Base-by-base conservation (phyloP, 2,888 invertebrate species). In the Rosalia funebris region DNA sequence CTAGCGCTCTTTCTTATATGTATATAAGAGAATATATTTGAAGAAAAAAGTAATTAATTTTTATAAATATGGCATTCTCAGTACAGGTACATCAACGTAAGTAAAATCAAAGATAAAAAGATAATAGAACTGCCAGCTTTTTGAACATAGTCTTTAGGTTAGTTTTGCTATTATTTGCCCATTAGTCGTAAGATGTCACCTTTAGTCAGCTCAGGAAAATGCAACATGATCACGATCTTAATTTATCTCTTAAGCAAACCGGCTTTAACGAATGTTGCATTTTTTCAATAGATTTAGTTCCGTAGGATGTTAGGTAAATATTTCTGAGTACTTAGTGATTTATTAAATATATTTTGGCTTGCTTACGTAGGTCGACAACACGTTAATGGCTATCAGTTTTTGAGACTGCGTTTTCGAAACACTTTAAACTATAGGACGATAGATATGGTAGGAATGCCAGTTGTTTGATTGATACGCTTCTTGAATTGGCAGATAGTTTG, bases 71-170 rank as follows among this genome's bases (percentile, higher is more conserved):
- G 57, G 65, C 62, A 42, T 42, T 42, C 63, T 63, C 64, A 73
- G 73, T 71, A 67, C 73, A 73, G 71, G 63, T 73, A 66, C 73
- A 73, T 56, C 73, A 73, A 64, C 60, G 73, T 73, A 71, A 73
- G 73, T 73, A 73, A 62, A 62, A 20, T 41, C 31, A 11, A 41
- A 10, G 20, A 3, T 19, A 52, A 48, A 34, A 41, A 54, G 25
- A 37, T 20, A 31, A 60, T 57, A 66, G 62, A 34, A 16, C 31
- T 34, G 47, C 34, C 37, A 62, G 68, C 67, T 69, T 69, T 69
- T 69, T 67, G 69, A 66, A 67, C 69, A 69, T 63, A 63, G 53
- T 34, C 17, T 42, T 55, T 55, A 44, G 41, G 55, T 54, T 56
- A 58, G 57, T 52, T 17, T 57, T 48, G 56, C 52, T 63, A 48